These are phyloP conservation scores for Octomys mimax DNA, from an alignment of 2,797 vertebrate species.

Conservation along the genomic window DNA sequence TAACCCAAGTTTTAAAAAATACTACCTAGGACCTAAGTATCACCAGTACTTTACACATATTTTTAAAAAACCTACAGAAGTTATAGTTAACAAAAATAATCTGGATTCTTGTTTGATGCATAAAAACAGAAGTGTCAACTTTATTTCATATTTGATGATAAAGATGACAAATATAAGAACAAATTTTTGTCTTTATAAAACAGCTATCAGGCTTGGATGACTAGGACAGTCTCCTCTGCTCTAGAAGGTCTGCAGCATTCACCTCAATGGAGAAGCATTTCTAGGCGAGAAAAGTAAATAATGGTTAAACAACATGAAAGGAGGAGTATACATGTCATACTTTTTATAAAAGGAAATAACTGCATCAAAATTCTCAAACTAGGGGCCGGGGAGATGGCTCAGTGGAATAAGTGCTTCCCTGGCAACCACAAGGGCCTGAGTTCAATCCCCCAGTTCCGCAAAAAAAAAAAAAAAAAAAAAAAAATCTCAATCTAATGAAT, in stretches of 20 bases:
- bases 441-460: no score
- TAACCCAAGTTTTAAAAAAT: conserved; percentile 7
- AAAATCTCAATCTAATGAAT: not conserved
- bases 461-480: not conserved
- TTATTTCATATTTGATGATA: conserved; percentile 65
- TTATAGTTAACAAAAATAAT: conserved; percentile 49
- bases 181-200: conserved; percentile 51
- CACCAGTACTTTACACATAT: not conserved
- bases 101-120: conserved; percentile 64
- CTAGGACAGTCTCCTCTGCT: conserved; percentile 47
- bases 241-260: conserved; percentile 37
- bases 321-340: not conserved
- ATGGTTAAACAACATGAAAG: conserved; percentile 30
- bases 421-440: no score
- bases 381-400: no score
- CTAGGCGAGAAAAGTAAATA: conserved; percentile 56
- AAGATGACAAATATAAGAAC: conserved; percentile 42
- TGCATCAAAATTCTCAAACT: conserved; percentile 30
- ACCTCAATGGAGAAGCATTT: conserved; percentile 40
- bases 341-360: conserved; percentile 56
- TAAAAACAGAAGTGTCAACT: conserved; percentile 41
- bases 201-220: not conserved
- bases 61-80: conserved; percentile 18
- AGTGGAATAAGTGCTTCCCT: no score
- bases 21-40: not conserved